Percentiles rank a stretch among this genome's conserved stretches.
Evolutionary conservation across 2,888 invertebrate genomes (phyloP).

Genomic region (Drosophila tripunctata): DNA sequence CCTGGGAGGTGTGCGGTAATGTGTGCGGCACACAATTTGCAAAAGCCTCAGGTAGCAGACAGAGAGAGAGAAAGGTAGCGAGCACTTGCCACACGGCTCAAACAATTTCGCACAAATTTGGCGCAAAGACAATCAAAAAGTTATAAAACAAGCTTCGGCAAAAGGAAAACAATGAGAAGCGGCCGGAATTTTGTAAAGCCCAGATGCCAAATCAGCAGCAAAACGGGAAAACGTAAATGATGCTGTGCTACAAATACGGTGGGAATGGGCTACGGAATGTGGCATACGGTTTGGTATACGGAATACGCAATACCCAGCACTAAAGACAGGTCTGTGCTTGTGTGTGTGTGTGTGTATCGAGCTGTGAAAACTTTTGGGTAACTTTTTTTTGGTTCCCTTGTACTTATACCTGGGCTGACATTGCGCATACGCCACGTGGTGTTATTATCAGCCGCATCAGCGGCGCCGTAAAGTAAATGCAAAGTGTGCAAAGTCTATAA

Average conservation of each 20-base stretch:
- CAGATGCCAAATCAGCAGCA: constrained; percentile 45
- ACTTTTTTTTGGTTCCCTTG: constrained; percentile 45
- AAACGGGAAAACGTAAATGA: constrained; percentile 40
- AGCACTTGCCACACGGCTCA: constrained; percentile 47
- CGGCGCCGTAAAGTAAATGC: constrained; percentile 76
- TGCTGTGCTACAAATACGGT: constrained; percentile 25
- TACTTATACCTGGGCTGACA: constrained; percentile 32
- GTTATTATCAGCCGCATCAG: constrained; percentile 75
- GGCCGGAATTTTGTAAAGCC: constrained; percentile 37
- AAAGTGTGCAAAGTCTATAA: constrained; percentile 78
- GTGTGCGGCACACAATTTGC: constrained; percentile 40
- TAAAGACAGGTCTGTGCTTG: background rate
- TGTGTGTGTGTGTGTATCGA: constrained; percentile 61
- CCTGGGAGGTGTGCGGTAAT: constrained; percentile 22
- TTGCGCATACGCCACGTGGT: constrained; percentile 70
- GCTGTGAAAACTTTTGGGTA: constrained; percentile 70
- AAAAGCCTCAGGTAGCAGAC: constrained; percentile 43
- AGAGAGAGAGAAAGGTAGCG: too few relatives aligned
- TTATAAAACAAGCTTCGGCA: constrained; percentile 76
- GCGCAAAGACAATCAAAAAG: constrained; percentile 81
- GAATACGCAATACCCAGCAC: constrained; percentile 13
- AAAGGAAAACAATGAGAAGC: constrained; percentile 56
- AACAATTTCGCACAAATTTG: constrained; percentile 75
- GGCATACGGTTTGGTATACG: too few relatives aligned
- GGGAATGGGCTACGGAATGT: constrained; percentile 14